Conservation (phyloP, 2,113 vertebrate genomes). For the Larimichthys polyactis region DNA sequence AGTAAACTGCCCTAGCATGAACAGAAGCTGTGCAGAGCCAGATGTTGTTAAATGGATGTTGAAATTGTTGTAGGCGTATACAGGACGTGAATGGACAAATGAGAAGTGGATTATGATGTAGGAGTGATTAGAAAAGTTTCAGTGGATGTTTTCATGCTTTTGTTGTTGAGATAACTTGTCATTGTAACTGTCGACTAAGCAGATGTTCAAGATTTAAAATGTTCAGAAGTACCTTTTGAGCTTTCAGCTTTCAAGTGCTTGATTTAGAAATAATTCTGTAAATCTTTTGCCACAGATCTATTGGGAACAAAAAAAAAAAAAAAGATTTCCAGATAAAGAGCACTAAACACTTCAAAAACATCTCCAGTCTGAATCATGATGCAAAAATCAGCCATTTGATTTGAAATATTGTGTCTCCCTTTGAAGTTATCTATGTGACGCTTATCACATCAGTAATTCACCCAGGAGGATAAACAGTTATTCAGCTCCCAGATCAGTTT, state of each 20-base stretch:
- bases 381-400: conserved; percentile 23
- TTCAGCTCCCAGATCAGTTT: conserved; percentile 30
- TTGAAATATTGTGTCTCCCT: conserved; percentile 23
- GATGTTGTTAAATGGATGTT: background rate
- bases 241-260: background rate
- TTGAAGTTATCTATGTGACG: conserved; percentile 42
- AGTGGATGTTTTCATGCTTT: background rate
- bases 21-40: background rate
- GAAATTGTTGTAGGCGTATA: background rate
- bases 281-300: background rate
- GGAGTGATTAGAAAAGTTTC: background rate
- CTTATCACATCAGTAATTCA: conserved; percentile 46
- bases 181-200: background rate
- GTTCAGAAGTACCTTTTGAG: background rate
- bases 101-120: background rate
- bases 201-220: background rate
- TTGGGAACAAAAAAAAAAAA: background rate
- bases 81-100: background rate
- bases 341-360: background rate
- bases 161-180: background rate
- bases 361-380: conserved; percentile 13
- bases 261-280: background rate
- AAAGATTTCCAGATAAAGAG: background rate
- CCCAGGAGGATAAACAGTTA: conserved; percentile 57
- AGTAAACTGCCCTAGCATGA: background rate